Conservation (phyloP, 2,888 invertebrate genomes). For the Kuschelorhynchus macadamiae region DNA sequence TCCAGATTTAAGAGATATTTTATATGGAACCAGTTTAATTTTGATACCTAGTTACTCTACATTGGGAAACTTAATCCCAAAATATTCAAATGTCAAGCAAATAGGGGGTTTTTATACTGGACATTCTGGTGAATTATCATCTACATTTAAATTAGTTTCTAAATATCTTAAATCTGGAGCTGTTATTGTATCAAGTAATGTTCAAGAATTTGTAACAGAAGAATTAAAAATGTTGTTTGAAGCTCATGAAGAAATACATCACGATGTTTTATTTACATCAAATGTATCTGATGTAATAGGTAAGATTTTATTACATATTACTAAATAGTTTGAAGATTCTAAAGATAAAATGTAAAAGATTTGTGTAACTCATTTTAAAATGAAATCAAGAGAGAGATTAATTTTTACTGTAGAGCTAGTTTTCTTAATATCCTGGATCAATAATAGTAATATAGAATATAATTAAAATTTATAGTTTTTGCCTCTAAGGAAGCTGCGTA, state of each 20-base stretch:
- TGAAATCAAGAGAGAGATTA: no score
- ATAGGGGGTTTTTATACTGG: conserved; percentile 20
- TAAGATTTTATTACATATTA: no score
- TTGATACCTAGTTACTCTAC: conserved; percentile 28
- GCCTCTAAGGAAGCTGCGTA: no score
- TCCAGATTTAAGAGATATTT: conserved; percentile 14
- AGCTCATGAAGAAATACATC: not conserved
- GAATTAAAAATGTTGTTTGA: not conserved
- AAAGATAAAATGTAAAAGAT: not conserved
- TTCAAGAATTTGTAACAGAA: not conserved
- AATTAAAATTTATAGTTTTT: no score
- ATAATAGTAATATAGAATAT: no score
- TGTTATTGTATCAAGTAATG: conserved; percentile 1
- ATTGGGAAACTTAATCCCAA: conserved; percentile 10
- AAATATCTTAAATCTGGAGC: not conserved
- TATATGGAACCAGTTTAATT: conserved; percentile 27
- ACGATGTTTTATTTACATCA: conserved; percentile 2
- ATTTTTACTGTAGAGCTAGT: no score
- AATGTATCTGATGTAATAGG: conserved; percentile 11
- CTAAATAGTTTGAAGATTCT: no score
- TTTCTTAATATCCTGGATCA: no score
- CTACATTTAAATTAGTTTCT: not conserved
- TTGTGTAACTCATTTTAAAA: no score
- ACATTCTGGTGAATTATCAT: not conserved
- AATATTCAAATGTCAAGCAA: conserved; percentile 27